Conservation (phyloP, 1,140 invertebrate genomes). For the Danaus melanippus region DNA sequence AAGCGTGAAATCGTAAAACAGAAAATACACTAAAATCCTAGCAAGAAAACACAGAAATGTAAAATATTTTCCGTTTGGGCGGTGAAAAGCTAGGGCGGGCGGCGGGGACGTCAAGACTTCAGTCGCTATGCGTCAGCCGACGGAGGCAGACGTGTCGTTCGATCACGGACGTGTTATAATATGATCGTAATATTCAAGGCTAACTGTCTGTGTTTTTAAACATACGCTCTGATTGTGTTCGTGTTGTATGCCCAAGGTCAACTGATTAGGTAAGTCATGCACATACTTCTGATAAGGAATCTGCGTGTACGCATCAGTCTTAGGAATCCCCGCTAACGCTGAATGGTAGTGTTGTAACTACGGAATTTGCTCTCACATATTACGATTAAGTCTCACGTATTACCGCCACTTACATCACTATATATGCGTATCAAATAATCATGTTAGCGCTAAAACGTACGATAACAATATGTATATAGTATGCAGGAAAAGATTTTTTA, state of each 20-base stretch:
- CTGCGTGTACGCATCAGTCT: constrained; percentile 9
- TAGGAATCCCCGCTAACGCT: neutral
- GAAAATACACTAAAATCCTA: too few relatives aligned
- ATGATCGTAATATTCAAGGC: constrained; percentile 3
- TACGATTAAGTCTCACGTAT: too few relatives aligned
- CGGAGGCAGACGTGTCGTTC: constrained; percentile 27
- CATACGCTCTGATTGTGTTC: constrained; percentile 11
- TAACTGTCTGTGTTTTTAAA: constrained; percentile 9
- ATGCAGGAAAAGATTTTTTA: constrained; percentile 2
- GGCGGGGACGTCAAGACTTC: constrained; percentile 29
- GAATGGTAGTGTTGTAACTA: neutral
- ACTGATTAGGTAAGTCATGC: constrained; percentile 7
- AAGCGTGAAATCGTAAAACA: too few relatives aligned
- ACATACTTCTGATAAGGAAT: constrained; percentile 3
- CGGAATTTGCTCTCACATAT: neutral
- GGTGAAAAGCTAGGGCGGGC: constrained; percentile 49
- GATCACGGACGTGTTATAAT: constrained; percentile 4
- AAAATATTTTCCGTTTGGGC: constrained; percentile 43
- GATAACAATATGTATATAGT: constrained; percentile 14
- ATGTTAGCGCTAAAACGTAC: constrained; percentile 17
- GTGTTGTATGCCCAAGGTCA: constrained; percentile 4
- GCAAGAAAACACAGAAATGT: too few relatives aligned
- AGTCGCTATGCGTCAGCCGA: constrained; percentile 41
- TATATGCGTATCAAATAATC: constrained; percentile 21
- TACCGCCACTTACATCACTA: constrained; percentile 9